phyloP scores from a whole-genome alignment of 2,888 invertebrate genomes.

The Sinelater perroti region DNA sequence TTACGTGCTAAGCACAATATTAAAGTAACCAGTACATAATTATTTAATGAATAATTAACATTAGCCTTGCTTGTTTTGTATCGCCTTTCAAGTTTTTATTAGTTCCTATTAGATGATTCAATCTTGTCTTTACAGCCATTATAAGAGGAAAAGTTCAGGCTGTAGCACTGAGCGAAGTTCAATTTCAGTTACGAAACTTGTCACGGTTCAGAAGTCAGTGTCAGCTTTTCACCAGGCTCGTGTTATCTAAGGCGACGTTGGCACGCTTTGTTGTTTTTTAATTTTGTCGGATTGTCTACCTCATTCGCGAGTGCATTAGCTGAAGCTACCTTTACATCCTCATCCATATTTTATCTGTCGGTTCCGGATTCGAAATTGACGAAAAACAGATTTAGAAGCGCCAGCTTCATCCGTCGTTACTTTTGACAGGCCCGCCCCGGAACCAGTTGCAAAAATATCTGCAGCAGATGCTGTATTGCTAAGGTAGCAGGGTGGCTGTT shows the following conservation, averaged over 20 bases:
- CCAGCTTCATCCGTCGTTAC: no score
- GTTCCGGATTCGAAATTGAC: no score
- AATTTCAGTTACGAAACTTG: constrained; percentile 27
- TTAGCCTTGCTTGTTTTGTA: no score
- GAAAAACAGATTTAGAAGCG: no score
- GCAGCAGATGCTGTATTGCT: constrained; percentile 16
- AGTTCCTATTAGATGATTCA: constrained; percentile 3
- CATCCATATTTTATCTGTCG: no score
- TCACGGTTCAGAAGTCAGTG: constrained; percentile 23
- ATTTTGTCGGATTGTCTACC: constrained; percentile 12
- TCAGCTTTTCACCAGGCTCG: constrained; percentile 20
- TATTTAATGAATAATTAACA: no score
- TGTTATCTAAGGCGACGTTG: constrained; percentile 17
- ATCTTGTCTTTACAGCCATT: neutral
- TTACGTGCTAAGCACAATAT: no score
- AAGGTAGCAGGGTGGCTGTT: constrained; percentile 23
- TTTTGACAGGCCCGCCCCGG: constrained; percentile 21
- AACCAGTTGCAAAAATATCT: constrained; percentile 9
- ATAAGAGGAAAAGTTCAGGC: constrained; percentile 13
- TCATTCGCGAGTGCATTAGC: constrained; percentile 3
- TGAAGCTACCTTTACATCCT: constrained; percentile 11
- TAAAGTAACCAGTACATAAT: no score
- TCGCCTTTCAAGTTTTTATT: no score
- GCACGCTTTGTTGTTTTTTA: constrained; percentile 15
- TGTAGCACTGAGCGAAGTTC: constrained; percentile 13